Evolutionary conservation across 2,113 vertebrate genomes (phyloP), one percentile per base, ranked within the genome.

Genomic region (Dicaeum eximium): DNA sequence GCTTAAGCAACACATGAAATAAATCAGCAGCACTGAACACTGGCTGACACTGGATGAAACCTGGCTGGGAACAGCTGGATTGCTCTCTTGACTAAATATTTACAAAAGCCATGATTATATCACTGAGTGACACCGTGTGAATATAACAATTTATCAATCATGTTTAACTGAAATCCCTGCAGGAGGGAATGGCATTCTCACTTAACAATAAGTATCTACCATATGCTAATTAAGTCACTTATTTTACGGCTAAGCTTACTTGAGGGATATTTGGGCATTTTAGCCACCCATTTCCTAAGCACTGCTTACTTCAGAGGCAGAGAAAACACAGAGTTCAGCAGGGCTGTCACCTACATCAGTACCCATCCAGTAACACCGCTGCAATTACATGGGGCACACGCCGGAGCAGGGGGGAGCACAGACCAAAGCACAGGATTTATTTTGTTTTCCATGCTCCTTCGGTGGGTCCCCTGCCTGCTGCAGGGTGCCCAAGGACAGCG

Each of bases 51-150:
- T 94, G 97, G 97, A 94, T 97, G 97, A 98, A 97, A 97, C 97
- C 98, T 98, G 97, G 95, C 97, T 97, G 98, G 92, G 97, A 98
- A 97, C 98, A 98, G 98, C 98, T 98, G 98, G 98, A 98, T 98
- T 92, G 97, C 97, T 98, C 98, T 98, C 98, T 97, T 97, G 97
- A 98, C 98, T 98, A 98, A 98, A 98, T 98, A 98, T 98, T 98
- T 98, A 98, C 97, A 98, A 98, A 98, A 98, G 96, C 77, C 97
- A 90, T 97, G 97, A 98, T 98, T 98, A 95, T 97, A 98, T 98
- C 97, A 98, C 97, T 96, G 96, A 98, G 97, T 97, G 97, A 98
- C 98, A 98, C 92, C 16, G 53, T 95, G 96, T 45, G 96, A 98
- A 97, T 97, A 96, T 97, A 98, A 98, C 98, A 98, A 98, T 98